Conservation (phyloP, 2,888 invertebrate genomes). For the Lasioglossum lativentre region DNA sequence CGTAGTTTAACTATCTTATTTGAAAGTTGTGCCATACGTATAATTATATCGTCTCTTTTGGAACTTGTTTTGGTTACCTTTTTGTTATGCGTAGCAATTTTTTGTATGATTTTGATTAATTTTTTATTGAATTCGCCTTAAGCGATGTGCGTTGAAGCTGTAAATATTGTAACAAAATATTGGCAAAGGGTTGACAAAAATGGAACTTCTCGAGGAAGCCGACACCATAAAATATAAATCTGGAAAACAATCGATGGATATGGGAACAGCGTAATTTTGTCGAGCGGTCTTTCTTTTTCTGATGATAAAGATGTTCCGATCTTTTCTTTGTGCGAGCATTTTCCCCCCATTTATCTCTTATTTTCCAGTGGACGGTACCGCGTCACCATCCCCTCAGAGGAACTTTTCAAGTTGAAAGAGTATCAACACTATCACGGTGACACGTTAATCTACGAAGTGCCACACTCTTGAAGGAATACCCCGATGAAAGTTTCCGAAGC, state of each 20-base stretch:
- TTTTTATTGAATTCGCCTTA: no score
- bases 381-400: constrained; percentile 27
- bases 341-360: constrained; percentile 35
- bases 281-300: not conserved
- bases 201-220: not conserved
- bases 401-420: constrained; percentile 49
- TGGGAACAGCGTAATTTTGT: not conserved
- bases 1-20: not conserved
- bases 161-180: not conserved
- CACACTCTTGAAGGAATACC: constrained; percentile 53
- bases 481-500: constrained; percentile 54
- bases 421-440: constrained; percentile 58
- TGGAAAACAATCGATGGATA: not conserved
- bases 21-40: not conserved
- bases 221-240: not conserved
- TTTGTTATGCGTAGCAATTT: no score
- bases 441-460: constrained; percentile 59
- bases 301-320: not conserved
- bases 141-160: no score
- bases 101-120: no score
- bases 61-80: not conserved
- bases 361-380: constrained; percentile 47
- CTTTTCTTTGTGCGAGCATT: constrained; percentile 10
- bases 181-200: not conserved
- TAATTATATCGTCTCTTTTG: not conserved